A percentile compares a stretch with the other conserved stretches of the same genome.
phyloP scores from a whole-genome alignment of 2,113 vertebrate species.

The Todiramphus chloris region DNA sequence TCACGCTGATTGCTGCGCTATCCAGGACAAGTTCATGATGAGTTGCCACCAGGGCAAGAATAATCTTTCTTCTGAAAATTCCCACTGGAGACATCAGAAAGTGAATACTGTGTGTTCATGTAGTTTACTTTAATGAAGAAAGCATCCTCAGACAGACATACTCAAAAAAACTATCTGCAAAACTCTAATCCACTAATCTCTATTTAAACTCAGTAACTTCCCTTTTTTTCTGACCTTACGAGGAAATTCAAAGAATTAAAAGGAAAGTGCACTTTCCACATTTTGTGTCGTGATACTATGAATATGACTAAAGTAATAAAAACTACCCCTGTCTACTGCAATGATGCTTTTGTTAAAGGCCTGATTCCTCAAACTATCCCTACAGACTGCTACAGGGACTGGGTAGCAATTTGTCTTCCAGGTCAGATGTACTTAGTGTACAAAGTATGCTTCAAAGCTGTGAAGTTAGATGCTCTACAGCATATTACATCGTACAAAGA shows the following conservation, averaged over 20 bases:
- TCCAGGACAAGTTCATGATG: not conserved
- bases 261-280: not conserved
- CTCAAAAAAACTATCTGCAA: not conserved
- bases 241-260: not conserved
- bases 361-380: not conserved
- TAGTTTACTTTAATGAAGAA: not conserved
- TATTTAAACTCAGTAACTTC: not conserved
- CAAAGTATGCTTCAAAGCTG: not conserved
- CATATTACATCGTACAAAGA: not conserved
- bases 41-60: not conserved
- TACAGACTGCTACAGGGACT: not conserved
- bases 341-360: not conserved
- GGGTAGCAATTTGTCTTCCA: not conserved
- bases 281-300: not conserved
- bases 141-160: not conserved
- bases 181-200: not conserved
- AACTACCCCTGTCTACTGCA: not conserved
- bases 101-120: not conserved
- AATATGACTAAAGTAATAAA: not conserved
- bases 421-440: not conserved
- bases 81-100: not conserved
- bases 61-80: not conserved
- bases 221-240: not conserved
- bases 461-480: not conserved
- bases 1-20: not conserved